Percentiles rank a stretch among this genome's conserved stretches.
Conservation (phyloP, 2,797 vertebrate genomes). For the Eulemur coronatus region DNA sequence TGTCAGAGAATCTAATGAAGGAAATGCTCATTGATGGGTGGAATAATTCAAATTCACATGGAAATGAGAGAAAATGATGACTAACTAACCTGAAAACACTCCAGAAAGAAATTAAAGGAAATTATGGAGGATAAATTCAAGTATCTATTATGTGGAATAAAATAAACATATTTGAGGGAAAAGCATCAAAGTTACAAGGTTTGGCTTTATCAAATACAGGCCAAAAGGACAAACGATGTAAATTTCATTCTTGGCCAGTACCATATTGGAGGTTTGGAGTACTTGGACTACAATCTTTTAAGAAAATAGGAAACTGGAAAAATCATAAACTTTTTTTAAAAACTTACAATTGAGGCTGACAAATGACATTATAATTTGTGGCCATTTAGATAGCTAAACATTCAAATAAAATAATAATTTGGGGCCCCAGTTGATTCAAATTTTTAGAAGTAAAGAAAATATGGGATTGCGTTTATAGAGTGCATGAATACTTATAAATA, state of each 20-base stretch:
- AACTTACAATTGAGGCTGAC: neutral
- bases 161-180: neutral
- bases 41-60: neutral
- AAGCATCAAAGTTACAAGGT: neutral
- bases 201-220: neutral
- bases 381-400: neutral
- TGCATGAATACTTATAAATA: neutral
- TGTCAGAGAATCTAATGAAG: neutral
- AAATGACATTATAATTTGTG: neutral
- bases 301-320: neutral
- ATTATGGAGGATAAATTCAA: neutral
- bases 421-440: neutral
- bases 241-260: neutral
- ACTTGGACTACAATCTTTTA: neutral
- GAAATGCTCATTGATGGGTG: neutral
- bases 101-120: neutral
- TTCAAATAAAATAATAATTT: slow-evolving; percentile 10
- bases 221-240: neutral
- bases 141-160: neutral
- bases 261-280: neutral
- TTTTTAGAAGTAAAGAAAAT: slow-evolving; percentile 16
- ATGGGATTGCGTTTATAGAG: neutral
- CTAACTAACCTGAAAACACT: neutral
- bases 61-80: neutral
- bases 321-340: neutral